Percentiles rank a stretch among this genome's conserved stretches.
These are phyloP conservation scores for Neocrepidodera transversa DNA, from an alignment of 2,888 invertebrate genomes.

Conservation along the genomic window DNA sequence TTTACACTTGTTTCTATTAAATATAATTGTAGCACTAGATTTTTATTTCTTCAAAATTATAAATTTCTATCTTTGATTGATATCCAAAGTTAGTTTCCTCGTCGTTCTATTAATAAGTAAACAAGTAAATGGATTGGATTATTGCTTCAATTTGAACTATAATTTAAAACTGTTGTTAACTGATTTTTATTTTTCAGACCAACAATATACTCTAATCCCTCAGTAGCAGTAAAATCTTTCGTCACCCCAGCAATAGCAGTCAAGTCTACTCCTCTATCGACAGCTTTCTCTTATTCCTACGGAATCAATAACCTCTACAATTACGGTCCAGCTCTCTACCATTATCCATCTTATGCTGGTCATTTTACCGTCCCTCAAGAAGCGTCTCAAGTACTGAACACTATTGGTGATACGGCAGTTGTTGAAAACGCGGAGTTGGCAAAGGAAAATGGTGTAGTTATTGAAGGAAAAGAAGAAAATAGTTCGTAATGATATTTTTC, in stretches of 20 bases:
- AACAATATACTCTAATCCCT: neutral
- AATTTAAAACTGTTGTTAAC: too few species aligned
- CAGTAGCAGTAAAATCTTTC: conserved; percentile 26
- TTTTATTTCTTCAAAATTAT: too few species aligned
- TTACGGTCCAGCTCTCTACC: conserved; percentile 6
- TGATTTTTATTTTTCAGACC: too few species aligned
- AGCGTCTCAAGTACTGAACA: neutral
- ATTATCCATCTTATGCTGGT: neutral
- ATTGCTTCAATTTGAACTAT: too few species aligned
- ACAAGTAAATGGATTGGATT: too few species aligned
- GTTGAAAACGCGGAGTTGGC: conserved; percentile 12
- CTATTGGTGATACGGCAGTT: neutral
- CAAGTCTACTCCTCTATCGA: conserved; percentile 26
- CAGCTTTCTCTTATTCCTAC: conserved; percentile 33
- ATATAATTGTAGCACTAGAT: too few species aligned
- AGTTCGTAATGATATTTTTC: conserved; percentile 17
- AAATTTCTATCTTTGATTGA: too few species aligned
- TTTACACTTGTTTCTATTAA: too few species aligned
- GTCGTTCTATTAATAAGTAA: too few species aligned
- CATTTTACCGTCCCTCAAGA: conserved; percentile 2
- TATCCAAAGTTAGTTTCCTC: too few species aligned
- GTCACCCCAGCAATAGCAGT: conserved; percentile 25
- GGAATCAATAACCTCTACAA: conserved; percentile 21
- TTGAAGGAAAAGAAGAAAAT: conserved; percentile 7
- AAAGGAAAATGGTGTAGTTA: neutral